Conservation (phyloP, 1,140 invertebrate species). For the Stenopsyche tienmushanensis region DNA sequence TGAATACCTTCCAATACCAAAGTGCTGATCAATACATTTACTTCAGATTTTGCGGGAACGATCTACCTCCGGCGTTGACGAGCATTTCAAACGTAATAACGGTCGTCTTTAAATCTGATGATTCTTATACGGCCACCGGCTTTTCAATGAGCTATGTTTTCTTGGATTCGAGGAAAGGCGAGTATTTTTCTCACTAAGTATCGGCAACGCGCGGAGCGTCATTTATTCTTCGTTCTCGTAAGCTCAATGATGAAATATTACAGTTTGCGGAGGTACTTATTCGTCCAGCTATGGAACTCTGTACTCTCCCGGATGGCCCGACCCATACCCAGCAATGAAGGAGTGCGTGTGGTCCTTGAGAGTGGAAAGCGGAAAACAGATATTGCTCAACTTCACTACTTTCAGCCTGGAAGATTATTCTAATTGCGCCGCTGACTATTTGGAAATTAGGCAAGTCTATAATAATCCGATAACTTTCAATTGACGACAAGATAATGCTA, state of each 20-base stretch:
- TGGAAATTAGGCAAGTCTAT: slow-evolving; percentile 70
- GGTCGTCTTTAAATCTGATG: slow-evolving; percentile 69
- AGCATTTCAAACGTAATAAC: slow-evolving; percentile 68
- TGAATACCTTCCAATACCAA: too few relatives aligned
- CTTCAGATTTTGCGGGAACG: slow-evolving; percentile 73
- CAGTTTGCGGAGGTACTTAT: slow-evolving; percentile 76
- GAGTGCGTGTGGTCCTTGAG: slow-evolving; percentile 77
- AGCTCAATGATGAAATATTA: too few relatives aligned
- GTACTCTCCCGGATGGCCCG: slow-evolving; percentile 74
- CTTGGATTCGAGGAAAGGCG: slow-evolving; percentile 62
- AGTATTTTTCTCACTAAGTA: too few relatives aligned
- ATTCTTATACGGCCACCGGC: slow-evolving; percentile 59
- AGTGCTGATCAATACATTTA: too few relatives aligned
- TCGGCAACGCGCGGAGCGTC: too few relatives aligned
- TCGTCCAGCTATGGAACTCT: slow-evolving; percentile 66
- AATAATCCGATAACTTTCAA: too few relatives aligned
- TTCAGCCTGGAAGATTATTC: slow-evolving; percentile 69
- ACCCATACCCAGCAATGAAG: slow-evolving; percentile 63
- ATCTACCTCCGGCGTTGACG: slow-evolving; percentile 66
- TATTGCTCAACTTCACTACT: slow-evolving; percentile 67
- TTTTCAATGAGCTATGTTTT: slow-evolving; percentile 73
- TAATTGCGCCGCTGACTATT: slow-evolving; percentile 70
- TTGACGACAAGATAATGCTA: slow-evolving; percentile 69
- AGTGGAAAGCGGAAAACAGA: slow-evolving; percentile 66
- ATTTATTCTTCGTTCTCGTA: too few relatives aligned